phyloP scores from a whole-genome alignment of 2,113 vertebrate species.

The Grammomys dolichurus region DNA sequence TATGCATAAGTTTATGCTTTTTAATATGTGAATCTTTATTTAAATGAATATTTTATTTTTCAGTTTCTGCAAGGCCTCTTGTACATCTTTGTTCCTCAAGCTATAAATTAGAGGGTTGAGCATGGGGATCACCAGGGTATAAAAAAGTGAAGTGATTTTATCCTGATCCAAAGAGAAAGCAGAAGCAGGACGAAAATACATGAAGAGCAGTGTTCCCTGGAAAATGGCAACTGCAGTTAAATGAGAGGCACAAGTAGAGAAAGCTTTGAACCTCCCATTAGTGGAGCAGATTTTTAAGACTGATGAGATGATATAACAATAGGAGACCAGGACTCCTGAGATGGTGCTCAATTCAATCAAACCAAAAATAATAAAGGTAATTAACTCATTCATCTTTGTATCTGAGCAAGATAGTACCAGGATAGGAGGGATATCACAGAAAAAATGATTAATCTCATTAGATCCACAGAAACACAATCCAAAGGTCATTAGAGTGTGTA shows the following conservation, averaged over 20 bases:
- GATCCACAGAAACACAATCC: slow-evolving; percentile 65
- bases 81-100: slow-evolving; percentile 70
- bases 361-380: slow-evolving; percentile 12
- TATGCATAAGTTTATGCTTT: neutral
- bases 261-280: slow-evolving; percentile 62
- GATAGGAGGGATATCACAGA: slow-evolving; percentile 65
- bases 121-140: slow-evolving; percentile 67
- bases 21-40: neutral
- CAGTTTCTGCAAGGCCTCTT: slow-evolving; percentile 22
- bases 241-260: slow-evolving; percentile 63
- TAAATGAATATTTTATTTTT: slow-evolving; percentile 17
- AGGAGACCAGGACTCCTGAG: slow-evolving; percentile 63
- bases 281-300: slow-evolving; percentile 7
- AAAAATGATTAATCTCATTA: slow-evolving; percentile 75
- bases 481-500: slow-evolving; percentile 7
- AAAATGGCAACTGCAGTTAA: slow-evolving; percentile 66
- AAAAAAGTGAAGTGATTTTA: slow-evolving; percentile 64
- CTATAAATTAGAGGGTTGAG: slow-evolving; percentile 73
- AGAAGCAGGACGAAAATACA: slow-evolving; percentile 66
- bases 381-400: slow-evolving; percentile 29
- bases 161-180: slow-evolving; percentile 57
- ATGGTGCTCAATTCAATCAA: slow-evolving; percentile 58
- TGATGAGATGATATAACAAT: slow-evolving; percentile 57
- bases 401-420: slow-evolving; percentile 52
- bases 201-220: slow-evolving; percentile 69